Evolutionary conservation across 2,113 vertebrate genomes (phyloP).

Genomic region (Dipodomys spectabilis): DNA sequence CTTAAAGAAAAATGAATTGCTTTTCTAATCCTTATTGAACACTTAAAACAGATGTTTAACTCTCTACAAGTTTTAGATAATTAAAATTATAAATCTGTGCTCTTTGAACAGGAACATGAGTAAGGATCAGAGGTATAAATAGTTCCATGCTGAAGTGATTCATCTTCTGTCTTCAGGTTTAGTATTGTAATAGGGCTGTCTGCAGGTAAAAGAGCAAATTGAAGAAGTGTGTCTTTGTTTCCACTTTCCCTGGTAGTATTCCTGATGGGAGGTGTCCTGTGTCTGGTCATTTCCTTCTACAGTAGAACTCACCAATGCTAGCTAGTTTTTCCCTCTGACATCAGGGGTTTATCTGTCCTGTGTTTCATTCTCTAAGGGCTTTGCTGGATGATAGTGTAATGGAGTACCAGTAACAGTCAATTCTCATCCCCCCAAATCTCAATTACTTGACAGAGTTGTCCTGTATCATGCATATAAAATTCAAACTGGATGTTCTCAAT

Average conservation of each 20-base stretch:
- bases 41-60: constrained; percentile 86
- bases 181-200: constrained; percentile 24
- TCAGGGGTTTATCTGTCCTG: constrained; percentile 33
- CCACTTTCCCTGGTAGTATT: not conserved
- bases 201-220: not conserved
- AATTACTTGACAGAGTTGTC: constrained; percentile 33
- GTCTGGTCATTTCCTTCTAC: not conserved
- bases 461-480: not conserved
- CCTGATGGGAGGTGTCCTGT: not conserved
- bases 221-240: constrained; percentile 36
- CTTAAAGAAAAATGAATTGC: constrained; percentile 85
- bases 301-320: not conserved
- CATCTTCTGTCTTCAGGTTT: constrained; percentile 60
- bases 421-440: not conserved
- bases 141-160: constrained; percentile 63
- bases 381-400: constrained; percentile 14
- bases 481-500: not conserved
- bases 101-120: constrained; percentile 79
- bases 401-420: not conserved
- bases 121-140: constrained; percentile 82
- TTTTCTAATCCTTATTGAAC: constrained; percentile 87
- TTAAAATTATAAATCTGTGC: constrained; percentile 87
- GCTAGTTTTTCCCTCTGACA: not conserved
- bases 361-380: constrained; percentile 16
- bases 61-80: constrained; percentile 84